phyloP scores from a whole-genome alignment of 2,113 vertebrate genomes.

The Etia nguti region DNA sequence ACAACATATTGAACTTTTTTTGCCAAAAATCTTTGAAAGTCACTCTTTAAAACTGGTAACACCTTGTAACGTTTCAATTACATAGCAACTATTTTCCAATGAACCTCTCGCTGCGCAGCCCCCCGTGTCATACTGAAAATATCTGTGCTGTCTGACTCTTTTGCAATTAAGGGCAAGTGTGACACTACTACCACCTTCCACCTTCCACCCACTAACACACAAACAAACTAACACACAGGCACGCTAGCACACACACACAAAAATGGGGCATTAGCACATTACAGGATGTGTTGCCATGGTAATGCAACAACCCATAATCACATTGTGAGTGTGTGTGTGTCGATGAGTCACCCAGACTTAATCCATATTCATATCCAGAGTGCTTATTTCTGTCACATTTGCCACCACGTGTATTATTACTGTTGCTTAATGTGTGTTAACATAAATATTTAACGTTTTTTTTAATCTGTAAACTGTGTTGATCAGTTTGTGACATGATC shows the following conservation, averaged over 20 bases:
- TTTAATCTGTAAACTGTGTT: not conserved
- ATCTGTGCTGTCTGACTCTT: not conserved
- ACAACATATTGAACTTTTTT: not conserved
- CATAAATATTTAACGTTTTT: not conserved
- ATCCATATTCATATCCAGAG: conserved; percentile 38
- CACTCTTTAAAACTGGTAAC: not conserved
- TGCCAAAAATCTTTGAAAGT: not conserved
- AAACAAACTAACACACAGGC: not conserved
- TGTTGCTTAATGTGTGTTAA: not conserved
- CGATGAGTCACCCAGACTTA: conserved; percentile 52
- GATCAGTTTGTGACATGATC: not conserved
- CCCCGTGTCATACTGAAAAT: not conserved
- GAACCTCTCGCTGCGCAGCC: not conserved
- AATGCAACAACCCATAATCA: conserved; percentile 58
- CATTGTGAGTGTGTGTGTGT: conserved; percentile 4
- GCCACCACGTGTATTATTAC: not conserved
- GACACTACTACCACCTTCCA: conserved; percentile 33
- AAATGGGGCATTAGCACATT: conserved; percentile 8
- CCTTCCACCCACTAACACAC: conserved; percentile 35
- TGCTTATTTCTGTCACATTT: not conserved
- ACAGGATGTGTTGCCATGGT: conserved; percentile 57
- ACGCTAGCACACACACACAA: not conserved
- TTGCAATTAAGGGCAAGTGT: conserved; percentile 16
- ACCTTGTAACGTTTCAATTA: not conserved
- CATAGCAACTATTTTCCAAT: not conserved